Percentiles rank a stretch among this genome's conserved stretches.
Evolutionary conservation across 2,113 vertebrate genomes (phyloP).

Genomic region (Murina feae): DNA sequence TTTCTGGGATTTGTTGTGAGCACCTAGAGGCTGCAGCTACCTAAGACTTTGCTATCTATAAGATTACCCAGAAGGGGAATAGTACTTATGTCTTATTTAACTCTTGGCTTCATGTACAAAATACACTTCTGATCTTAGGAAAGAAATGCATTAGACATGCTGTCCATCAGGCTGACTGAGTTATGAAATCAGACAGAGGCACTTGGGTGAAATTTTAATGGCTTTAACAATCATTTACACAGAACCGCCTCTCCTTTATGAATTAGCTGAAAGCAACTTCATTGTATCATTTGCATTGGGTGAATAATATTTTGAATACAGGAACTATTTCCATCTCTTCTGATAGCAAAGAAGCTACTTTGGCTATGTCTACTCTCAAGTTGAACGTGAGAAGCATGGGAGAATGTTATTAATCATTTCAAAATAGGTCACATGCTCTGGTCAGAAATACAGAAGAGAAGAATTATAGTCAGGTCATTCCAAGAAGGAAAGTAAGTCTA

Average conservation of each 20-base stretch:
- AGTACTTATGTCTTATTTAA: not conserved
- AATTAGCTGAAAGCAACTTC: not conserved
- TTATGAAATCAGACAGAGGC: not conserved
- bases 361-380: not conserved
- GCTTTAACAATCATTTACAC: not conserved
- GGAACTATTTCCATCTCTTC: not conserved
- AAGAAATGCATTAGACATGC: not conserved
- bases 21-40: not conserved
- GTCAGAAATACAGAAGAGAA: conserved; percentile 5
- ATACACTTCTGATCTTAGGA: not conserved
- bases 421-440: not conserved
- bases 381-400: not conserved
- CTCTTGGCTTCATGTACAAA: not conserved
- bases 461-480: not conserved
- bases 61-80: not conserved
- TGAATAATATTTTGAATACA: not conserved
- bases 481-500: not conserved
- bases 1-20: not conserved
- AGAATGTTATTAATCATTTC: not conserved
- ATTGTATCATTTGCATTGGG: not conserved
- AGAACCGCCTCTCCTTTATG: not conserved
- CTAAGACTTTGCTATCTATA: not conserved
- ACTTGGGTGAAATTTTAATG: not conserved
- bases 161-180: not conserved
- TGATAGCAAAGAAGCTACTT: not conserved